A percentile compares a stretch with the other conserved stretches of the same genome.
These are phyloP conservation scores for Pandemis heparana DNA, from an alignment of 2,888 invertebrate species.

Conservation along the genomic window DNA sequence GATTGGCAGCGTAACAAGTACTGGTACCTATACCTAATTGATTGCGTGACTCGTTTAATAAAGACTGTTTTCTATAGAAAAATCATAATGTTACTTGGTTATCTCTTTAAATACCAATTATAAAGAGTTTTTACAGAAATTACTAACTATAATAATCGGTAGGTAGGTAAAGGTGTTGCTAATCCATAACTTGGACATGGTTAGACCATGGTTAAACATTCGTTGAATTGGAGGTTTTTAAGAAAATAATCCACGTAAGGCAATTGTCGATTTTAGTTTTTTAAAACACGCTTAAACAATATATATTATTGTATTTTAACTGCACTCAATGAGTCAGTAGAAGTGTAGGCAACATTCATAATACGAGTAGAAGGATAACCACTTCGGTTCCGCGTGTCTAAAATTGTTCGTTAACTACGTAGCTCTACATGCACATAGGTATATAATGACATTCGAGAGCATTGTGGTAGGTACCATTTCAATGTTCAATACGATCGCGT, in stretches of 20 bases:
- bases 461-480: not conserved
- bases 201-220: no score
- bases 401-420: conserved; percentile 37
- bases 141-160: not conserved
- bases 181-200: no score
- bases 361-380: conserved; percentile 56
- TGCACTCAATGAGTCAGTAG: conserved; percentile 6
- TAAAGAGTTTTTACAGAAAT: not conserved
- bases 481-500: not conserved
- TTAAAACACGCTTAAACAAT: no score
- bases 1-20: not conserved
- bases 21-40: not conserved
- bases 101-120: not conserved
- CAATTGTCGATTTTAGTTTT: no score
- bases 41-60: not conserved
- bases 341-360: conserved; percentile 17
- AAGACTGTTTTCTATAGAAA: not conserved
- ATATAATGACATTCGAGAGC: not conserved
- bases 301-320: not conserved
- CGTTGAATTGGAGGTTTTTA: no score
- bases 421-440: not conserved
- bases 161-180: no score
- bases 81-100: not conserved
- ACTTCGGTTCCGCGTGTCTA: conserved; percentile 58
- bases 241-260: no score